phyloP scores from a whole-genome alignment of 2,797 vertebrate genomes.

The Enteromius unitaeniatus region DNA sequence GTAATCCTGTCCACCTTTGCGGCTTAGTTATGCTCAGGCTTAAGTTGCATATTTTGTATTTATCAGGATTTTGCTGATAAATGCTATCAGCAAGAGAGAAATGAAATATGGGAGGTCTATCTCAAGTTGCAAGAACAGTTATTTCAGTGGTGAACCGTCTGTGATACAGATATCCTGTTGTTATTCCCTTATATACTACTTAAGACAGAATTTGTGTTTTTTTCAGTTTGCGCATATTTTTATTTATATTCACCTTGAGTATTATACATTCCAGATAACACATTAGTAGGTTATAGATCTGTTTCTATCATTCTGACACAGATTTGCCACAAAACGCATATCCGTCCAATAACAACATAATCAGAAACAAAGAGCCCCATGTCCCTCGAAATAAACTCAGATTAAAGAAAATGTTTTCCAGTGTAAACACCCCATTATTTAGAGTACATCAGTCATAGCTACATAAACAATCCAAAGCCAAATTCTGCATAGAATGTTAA shows the following conservation, averaged over 20 bases:
- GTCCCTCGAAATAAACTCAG: slow-evolving; percentile 37
- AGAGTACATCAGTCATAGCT: slow-evolving; percentile 49
- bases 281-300: slow-evolving; percentile 3
- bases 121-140: slow-evolving; percentile 81
- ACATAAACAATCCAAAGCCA: slow-evolving; percentile 60
- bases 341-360: slow-evolving; percentile 46
- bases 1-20: slow-evolving; percentile 93
- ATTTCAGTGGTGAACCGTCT: slow-evolving; percentile 70
- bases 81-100: slow-evolving; percentile 97
- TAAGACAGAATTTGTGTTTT: background rate
- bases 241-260: background rate
- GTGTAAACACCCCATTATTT: slow-evolving; percentile 43
- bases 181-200: slow-evolving; percentile 14
- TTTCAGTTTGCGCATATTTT: background rate
- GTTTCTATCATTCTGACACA: slow-evolving; percentile 2
- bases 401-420: slow-evolving; percentile 38
- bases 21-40: slow-evolving; percentile 92
- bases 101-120: slow-evolving; percentile 92
- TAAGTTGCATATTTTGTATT: slow-evolving; percentile 98
- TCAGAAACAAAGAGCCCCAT: slow-evolving; percentile 38
- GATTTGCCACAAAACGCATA: slow-evolving; percentile 25
- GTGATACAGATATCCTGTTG: slow-evolving; percentile 32
- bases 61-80: slow-evolving; percentile 98
- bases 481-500: slow-evolving; percentile 40
- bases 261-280: background rate